Evolutionary conservation across 2,113 vertebrate species (phyloP).

Genomic region (Scomber japonicus): DNA sequence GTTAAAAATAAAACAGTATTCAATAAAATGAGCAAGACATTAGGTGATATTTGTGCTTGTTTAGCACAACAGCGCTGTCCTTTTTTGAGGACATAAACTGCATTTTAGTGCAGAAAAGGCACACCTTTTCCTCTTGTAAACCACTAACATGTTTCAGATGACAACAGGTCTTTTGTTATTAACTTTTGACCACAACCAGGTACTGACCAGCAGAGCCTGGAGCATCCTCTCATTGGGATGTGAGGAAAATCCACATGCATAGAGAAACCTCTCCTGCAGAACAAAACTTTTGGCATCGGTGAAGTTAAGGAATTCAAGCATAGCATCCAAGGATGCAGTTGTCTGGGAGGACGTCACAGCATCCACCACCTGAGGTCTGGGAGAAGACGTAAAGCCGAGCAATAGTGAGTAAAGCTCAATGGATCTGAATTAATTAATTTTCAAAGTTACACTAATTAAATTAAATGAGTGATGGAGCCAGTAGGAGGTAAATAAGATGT

Average conservation of each 20-base stretch:
- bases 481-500: conserved; percentile 4
- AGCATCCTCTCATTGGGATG: conserved; percentile 92
- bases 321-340: conserved; percentile 88
- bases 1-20: too few species aligned
- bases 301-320: conserved; percentile 94
- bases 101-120: too few species aligned
- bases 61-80: too few species aligned
- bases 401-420: background rate
- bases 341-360: conserved; percentile 95
- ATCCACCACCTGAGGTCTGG: conserved; percentile 95
- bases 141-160: too few species aligned
- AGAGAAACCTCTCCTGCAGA: conserved; percentile 96
- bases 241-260: conserved; percentile 95
- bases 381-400: conserved; percentile 10
- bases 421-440: too few species aligned
- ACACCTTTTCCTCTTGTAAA: too few species aligned
- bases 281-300: conserved; percentile 85
- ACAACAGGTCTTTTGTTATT: background rate
- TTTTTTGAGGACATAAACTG: too few species aligned
- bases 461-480: background rate
- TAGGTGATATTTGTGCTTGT: too few species aligned
- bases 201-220: conserved; percentile 90
- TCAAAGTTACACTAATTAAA: background rate
- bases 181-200: background rate
- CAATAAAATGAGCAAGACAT: too few species aligned